Base-by-base conservation (phyloP, 2,888 invertebrate species). In the Mesoligia furuncula region DNA sequence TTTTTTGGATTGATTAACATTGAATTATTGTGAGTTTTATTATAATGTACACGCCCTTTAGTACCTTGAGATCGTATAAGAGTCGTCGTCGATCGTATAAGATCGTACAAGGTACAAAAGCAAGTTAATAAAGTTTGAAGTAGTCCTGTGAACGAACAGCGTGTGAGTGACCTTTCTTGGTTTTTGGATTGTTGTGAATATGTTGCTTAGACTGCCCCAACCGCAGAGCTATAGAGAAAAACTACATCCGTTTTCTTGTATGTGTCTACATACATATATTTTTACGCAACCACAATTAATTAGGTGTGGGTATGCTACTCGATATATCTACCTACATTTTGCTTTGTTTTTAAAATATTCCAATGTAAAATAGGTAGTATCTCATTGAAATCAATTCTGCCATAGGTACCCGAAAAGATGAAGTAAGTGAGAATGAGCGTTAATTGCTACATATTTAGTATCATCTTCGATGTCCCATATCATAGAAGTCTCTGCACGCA, bases 1-100 rank as follows among this genome's bases (percentile, higher is more conserved):
- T 81, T 76, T 80, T 80, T 79, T 69, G 11, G 77, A 80, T 80
- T 77, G 69, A 80, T 77, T 81, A 69, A 77, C 62, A 78, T 78
- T 77, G 74, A 80, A 64, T 82, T 86, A 85, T 83, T 81, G 36
- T 59, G 39, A 66, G 42, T 81, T 71, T 77, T 81, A 61, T 64
- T 62, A 31, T 51, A 36, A 5, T 57, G 39, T 45, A 39, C 9
- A 36, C 48, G 54, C 66, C 65, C 68, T 84, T 69, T 72, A 36
- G 45, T 57, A 42, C 42, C 42, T 42, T 59, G 57, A 42, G 5
- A 42, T 59, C 6, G 5, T 66, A 45, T 75, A 39, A n/a, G 39
- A 57, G 51, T 72, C 31, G n/a, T n/a, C n/a, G n/a, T n/a, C n/a
- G n/a, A n/a, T n/a, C n/a, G n/a, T n/a, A n/a, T n/a, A n/a, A n/a